These are phyloP conservation scores for Dyspetes luteomarginatus DNA, from an alignment of 2,888 invertebrate genomes.

Conservation along the genomic window DNA sequence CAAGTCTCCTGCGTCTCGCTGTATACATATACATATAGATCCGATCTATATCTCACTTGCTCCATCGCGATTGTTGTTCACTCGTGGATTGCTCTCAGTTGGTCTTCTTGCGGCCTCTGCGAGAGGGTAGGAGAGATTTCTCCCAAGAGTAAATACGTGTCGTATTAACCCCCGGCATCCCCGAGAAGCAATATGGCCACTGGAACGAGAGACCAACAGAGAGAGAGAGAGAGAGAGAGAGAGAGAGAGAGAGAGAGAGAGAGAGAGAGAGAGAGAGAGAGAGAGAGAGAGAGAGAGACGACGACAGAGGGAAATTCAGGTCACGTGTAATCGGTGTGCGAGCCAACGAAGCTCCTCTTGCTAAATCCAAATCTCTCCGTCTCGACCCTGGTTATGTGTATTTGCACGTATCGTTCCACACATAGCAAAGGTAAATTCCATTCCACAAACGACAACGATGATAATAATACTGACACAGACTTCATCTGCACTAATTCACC, in stretches of 20 bases:
- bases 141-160: constrained; percentile 59
- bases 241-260: constrained; percentile 42
- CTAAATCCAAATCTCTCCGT: constrained; percentile 25
- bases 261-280: constrained; percentile 31
- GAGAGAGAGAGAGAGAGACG: constrained; percentile 38
- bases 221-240: constrained; percentile 43
- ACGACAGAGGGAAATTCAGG: constrained; percentile 49
- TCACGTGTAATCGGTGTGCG: constrained; percentile 63
- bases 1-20: constrained; percentile 4
- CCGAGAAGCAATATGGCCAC: constrained; percentile 56
- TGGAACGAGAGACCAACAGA: constrained; percentile 18
- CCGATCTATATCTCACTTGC: background rate
- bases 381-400: constrained; percentile 17
- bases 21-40: background rate
- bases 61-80: constrained; percentile 38
- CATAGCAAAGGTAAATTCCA: constrained; percentile 7
- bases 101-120: constrained; percentile 7
- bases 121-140: constrained; percentile 26
- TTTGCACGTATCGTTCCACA: background rate
- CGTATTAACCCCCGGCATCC: constrained; percentile 46
- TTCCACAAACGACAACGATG: constrained; percentile 8
- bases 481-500: no score
- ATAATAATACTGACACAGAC: background rate
- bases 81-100: constrained; percentile 5
- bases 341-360: constrained; percentile 17